Evolutionary conservation across 2,113 vertebrate species (phyloP), one percentile per base, ranked within the genome.

Genomic region (Myiopsitta monachus): DNA sequence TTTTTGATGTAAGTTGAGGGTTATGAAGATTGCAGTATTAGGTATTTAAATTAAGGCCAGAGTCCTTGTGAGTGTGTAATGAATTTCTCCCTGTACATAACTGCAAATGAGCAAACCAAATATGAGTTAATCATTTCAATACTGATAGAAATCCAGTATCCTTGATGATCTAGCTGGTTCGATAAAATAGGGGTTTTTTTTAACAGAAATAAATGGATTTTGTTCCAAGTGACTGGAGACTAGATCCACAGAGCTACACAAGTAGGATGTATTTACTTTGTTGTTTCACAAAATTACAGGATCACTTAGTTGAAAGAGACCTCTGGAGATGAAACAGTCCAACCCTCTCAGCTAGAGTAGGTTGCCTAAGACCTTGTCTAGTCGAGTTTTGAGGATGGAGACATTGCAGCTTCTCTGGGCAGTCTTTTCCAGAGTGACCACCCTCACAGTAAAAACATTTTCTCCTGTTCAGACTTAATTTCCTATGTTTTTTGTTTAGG

Each of bases 381-480:
- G 7, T 67, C 1, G 2, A 72, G 23, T 62, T 76, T n/a, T 76
- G 28, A n/a, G 7, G 31, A 9, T 33, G 21, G 38, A 81, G 18
- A 27, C 31, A 33, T 26, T 18, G 39, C 62, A 87, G 27, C 11
- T 67, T 82, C 66, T 63, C 44, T 57, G 22, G 7, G 28, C 23
- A 41, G 7, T n/a, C 26, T 70, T 5, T 66, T 90, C 15, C 33
- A 27, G 18, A 49, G 54, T 68, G 54, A 38, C 19, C 33, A 61
- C 28, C 19, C 12, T 64, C 19, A 41, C 11, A 73, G 33, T 54
- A 54, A n/a, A 61, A 85, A 33, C 7, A 13, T 46, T 73, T 88
- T 51, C n/a, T 90, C 5, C 2, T 30, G 26, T 47, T 88, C 22
- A n/a, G 47, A 38, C 55, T 0, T 0, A 85, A 68, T 52, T 63